These are phyloP conservation scores for Melipona quadrifasciata DNA, from an alignment of 1,140 invertebrate genomes.

Conservation along the genomic window DNA sequence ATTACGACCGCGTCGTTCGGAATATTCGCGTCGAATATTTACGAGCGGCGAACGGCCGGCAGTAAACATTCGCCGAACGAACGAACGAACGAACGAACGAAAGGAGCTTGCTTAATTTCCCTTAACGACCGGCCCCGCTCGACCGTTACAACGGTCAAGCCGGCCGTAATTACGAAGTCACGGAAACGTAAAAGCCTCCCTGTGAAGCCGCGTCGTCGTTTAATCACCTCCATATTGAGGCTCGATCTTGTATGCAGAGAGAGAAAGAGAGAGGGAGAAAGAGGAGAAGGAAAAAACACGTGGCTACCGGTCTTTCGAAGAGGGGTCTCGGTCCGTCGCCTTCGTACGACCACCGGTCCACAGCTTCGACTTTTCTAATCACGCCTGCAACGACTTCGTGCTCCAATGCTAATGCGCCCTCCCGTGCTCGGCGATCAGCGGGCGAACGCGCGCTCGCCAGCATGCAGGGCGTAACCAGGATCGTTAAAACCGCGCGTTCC, in stretches of 20 bases:
- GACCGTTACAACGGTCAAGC: slow-evolving; percentile 42
- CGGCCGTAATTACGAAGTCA: slow-evolving; percentile 60
- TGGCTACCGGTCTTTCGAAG: slow-evolving; percentile 49
- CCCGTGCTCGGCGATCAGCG: neutral
- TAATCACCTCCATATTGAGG: slow-evolving; percentile 56
- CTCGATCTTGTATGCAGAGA: slow-evolving; percentile 24
- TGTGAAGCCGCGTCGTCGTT: slow-evolving; percentile 45
- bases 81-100: slow-evolving; percentile 7
- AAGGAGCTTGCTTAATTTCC: slow-evolving; percentile 50
- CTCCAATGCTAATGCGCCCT: slow-evolving; percentile 45
- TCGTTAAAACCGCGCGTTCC: slow-evolving; percentile 64
- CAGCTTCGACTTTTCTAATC: slow-evolving; percentile 35
- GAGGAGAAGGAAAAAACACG: neutral
- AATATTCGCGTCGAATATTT: slow-evolving; percentile 8
- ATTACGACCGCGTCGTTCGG: slow-evolving; percentile 5
- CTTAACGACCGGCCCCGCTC: slow-evolving; percentile 44
- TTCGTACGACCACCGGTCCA: slow-evolving; percentile 21
- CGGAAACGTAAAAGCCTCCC: slow-evolving; percentile 49
- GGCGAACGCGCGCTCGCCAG: slow-evolving; percentile 43
- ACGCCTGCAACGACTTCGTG: slow-evolving; percentile 12
- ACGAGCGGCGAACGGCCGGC: slow-evolving; percentile 22
- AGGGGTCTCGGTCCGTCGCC: neutral
- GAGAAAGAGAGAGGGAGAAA: too few relatives aligned
- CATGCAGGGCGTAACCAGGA: slow-evolving; percentile 71
- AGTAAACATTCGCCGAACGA: slow-evolving; percentile 28